A percentile compares a stretch with the other conserved stretches of the same genome.
These are phyloP conservation scores for Lasiommata megera DNA, from an alignment of 2,888 invertebrate genomes.

Conservation along the genomic window DNA sequence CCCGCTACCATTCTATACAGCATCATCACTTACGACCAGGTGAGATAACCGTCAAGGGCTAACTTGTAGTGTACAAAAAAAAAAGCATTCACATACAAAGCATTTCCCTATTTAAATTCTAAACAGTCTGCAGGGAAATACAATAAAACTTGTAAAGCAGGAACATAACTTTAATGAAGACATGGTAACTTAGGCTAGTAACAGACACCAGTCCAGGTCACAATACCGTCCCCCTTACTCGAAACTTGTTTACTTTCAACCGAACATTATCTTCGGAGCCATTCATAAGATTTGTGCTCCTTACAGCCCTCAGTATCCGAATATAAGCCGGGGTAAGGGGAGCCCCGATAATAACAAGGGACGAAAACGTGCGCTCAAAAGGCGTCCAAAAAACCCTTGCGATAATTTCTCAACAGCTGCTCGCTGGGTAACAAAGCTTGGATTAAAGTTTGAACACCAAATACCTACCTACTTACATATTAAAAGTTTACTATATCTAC, in stretches of 20 bases:
- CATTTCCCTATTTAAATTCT: no score
- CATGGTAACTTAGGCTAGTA: conserved; percentile 20
- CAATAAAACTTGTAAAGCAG: not conserved
- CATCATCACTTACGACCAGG: no score
- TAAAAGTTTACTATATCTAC: no score
- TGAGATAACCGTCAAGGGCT: no score
- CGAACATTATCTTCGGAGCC: conserved; percentile 64
- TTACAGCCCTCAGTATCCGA: conserved; percentile 57
- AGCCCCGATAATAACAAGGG: conserved; percentile 68
- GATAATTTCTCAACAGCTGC: conserved; percentile 70
- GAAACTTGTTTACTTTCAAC: conserved; percentile 71
- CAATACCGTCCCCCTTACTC: conserved; percentile 49
- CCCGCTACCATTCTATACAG: no score
- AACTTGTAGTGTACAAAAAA: no score
- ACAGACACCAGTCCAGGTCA: conserved; percentile 40
- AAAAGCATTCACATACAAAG: no score
- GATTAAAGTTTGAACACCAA: conserved; percentile 72
- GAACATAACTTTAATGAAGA: no score
- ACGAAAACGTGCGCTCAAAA: conserved; percentile 64
- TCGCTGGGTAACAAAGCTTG: conserved; percentile 59
- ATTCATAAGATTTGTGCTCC: conserved; percentile 65
- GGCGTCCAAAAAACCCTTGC: conserved; percentile 68
- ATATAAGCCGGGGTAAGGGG: conserved; percentile 65
- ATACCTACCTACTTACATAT: no score
- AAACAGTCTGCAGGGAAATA: not conserved